Base-by-base conservation (phyloP, 2,113 vertebrate species). In the Toxostoma redivivum region DNA sequence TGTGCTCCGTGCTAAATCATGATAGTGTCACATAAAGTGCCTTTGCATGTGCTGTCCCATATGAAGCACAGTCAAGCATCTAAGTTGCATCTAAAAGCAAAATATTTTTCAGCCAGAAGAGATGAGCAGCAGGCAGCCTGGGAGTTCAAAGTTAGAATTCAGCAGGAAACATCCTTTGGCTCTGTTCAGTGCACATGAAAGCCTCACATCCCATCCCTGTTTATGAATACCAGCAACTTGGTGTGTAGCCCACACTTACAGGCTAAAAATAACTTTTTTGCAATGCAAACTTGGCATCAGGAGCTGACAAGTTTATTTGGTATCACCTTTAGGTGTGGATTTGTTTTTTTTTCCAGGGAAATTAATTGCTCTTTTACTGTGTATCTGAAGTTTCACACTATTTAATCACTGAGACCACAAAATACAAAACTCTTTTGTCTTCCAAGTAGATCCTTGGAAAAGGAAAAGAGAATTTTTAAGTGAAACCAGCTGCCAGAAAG, bases 81-180 rank as follows among this genome's bases (percentile, higher is more conserved):
- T 38, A 22, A 91, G 77, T 86, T 42, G 15, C 56, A 71, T 86
- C 44, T 25, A 57, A 86, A 84, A 88, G 12, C 56, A 56, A 64
- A 45, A 77, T 12, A 13, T 33, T 83, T 72, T 66, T 57, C 14
- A 31, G 38, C 37, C 35, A 66, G 86, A 86, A 54, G 61, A 92
- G 71, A 10, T 2, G 31, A 69, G 24, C 85, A 88, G 82, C 77
- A 42, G 37, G 57, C 83, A 84, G 56, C 60, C 48, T 87, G 65
- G 28, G 79, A 95, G 89, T 95, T 95, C 92, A 96, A 94, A 94
- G 92, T 21, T 13, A 56, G 57, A 40, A 51, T 64, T 86, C 61
- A 56, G 57, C 81, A 95, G 89, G 60, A 71, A n/a, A 38, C 66
- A 21, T 94, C 44, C 10, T 54, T 69, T 81, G 91, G 77, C 81